phyloP scores from a whole-genome alignment of 1,140 invertebrate genomes.

The Magallana ariakensis region DNA sequence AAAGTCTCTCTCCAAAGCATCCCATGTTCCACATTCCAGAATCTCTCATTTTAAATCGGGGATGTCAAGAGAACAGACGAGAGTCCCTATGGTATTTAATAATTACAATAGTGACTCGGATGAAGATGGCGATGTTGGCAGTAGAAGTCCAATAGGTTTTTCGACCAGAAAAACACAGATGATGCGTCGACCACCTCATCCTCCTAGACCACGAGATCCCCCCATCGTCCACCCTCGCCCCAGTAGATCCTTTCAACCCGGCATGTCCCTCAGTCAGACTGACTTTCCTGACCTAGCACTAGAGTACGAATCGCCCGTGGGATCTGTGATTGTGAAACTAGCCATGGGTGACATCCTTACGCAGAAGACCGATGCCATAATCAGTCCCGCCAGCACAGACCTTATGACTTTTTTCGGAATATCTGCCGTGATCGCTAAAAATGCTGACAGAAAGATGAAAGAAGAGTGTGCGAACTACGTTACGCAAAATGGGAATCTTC shows the following conservation, averaged over 20 bases:
- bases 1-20: not conserved
- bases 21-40: not conserved
- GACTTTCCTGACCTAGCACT: conserved; percentile 59
- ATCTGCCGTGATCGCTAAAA: conserved; percentile 54
- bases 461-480: conserved; percentile 59
- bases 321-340: conserved; percentile 48
- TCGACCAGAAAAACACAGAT: not conserved
- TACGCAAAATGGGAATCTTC: conserved; percentile 53
- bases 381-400: conserved; percentile 54
- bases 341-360: conserved; percentile 56
- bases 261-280: conserved; percentile 40
- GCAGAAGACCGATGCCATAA: conserved; percentile 60
- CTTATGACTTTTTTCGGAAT: conserved; percentile 53
- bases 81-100: not conserved
- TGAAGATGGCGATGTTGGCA: not conserved
- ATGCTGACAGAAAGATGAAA: conserved; percentile 49
- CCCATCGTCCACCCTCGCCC: not conserved
- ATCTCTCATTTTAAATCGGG: not conserved
- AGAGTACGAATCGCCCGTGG: conserved; percentile 50
- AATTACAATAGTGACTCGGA: conserved; percentile 6
- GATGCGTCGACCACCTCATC: not conserved
- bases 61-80: not conserved
- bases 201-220: not conserved
- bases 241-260: not conserved
- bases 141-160: not conserved